These are phyloP conservation scores for Gymnosoma rotundatum DNA, from an alignment of 2,888 invertebrate species.

Conservation along the genomic window DNA sequence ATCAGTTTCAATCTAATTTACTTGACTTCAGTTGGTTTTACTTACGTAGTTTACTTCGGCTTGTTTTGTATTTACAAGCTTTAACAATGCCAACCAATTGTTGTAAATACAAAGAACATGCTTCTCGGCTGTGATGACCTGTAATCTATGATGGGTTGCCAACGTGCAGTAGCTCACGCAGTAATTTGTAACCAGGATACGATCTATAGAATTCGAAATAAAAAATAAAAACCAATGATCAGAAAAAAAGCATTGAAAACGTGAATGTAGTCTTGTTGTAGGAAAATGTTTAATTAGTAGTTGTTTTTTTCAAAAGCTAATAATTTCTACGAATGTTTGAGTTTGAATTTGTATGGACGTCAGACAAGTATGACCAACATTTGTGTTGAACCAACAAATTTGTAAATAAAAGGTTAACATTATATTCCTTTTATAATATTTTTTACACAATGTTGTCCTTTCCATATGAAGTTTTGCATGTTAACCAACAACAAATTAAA, in stretches of 20 bases:
- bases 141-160: slow-evolving; percentile 66
- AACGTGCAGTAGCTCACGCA: slow-evolving; percentile 71
- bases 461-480: too few species aligned
- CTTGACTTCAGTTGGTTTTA: slow-evolving; percentile 26
- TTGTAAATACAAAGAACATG: slow-evolving; percentile 39
- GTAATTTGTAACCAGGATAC: slow-evolving; percentile 64
- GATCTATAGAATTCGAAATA: slow-evolving; percentile 47
- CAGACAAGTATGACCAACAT: too few species aligned
- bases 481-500: too few species aligned
- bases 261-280: slow-evolving; percentile 33
- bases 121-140: slow-evolving; percentile 53
- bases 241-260: slow-evolving; percentile 30
- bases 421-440: too few species aligned
- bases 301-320: background rate
- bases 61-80: background rate
- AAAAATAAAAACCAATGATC: background rate
- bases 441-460: too few species aligned
- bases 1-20: slow-evolving; percentile 67
- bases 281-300: slow-evolving; percentile 47
- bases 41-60: background rate
- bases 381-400: too few species aligned
- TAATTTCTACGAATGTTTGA: background rate
- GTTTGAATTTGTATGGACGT: too few species aligned
- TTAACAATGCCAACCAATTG: slow-evolving; percentile 29
- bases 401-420: too few species aligned